Evolutionary conservation across 2,113 vertebrate genomes (phyloP).

Genomic region (Zingel zingel): DNA sequence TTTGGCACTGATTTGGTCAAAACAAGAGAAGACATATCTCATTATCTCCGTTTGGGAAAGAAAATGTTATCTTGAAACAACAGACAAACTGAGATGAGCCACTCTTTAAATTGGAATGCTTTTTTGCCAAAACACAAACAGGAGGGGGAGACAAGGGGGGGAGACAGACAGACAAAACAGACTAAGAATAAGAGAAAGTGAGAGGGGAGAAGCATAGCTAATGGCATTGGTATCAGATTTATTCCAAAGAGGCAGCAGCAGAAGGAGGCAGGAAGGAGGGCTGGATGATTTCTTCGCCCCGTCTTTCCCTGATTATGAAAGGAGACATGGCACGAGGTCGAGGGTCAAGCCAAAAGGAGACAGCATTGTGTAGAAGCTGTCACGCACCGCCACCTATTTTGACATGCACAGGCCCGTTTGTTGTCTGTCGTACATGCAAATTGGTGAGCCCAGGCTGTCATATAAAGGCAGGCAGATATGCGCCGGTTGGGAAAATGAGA

Average conservation of each 20-base stretch:
- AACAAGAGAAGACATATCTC: slow-evolving; percentile 74
- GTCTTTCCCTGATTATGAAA: slow-evolving; percentile 91
- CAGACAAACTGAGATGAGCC: slow-evolving; percentile 74
- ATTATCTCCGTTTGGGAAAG: slow-evolving; percentile 66
- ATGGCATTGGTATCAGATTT: slow-evolving; percentile 96
- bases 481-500: slow-evolving; percentile 96
- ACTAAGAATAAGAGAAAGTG: slow-evolving; percentile 69
- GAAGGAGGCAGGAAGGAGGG: slow-evolving; percentile 81
- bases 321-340: slow-evolving; percentile 97
- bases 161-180: slow-evolving; percentile 67
- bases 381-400: slow-evolving; percentile 99
- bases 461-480: slow-evolving; percentile 95
- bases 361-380: slow-evolving; percentile 99
- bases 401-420: slow-evolving; percentile 99
- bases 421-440: slow-evolving; percentile 99
- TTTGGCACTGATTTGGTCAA: slow-evolving; percentile 69
- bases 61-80: slow-evolving; percentile 74
- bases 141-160: slow-evolving; percentile 18
- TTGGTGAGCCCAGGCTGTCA: slow-evolving; percentile 98
- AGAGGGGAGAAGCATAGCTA: slow-evolving; percentile 81
- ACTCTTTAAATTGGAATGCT: slow-evolving; percentile 69
- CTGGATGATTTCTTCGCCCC: slow-evolving; percentile 84
- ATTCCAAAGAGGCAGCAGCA: slow-evolving; percentile 90
- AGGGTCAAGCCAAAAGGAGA: slow-evolving; percentile 97
- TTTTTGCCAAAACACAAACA: slow-evolving; percentile 73